These are phyloP conservation scores for Propithecus perrieri DNA, from an alignment of 2,797 vertebrate species.

Conservation along the genomic window DNA sequence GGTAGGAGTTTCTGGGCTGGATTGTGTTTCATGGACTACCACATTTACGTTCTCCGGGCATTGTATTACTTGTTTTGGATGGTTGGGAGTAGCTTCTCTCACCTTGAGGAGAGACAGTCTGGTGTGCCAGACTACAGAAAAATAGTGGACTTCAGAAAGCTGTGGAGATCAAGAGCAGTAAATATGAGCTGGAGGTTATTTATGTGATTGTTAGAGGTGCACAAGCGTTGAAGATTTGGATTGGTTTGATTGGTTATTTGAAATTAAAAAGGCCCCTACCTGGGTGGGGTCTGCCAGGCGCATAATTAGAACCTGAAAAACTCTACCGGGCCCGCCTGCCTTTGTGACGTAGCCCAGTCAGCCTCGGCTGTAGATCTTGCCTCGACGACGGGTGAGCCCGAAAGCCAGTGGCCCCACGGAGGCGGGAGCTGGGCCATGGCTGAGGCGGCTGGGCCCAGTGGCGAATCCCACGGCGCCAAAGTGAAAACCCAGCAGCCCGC, in stretches of 20 bases:
- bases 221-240: neutral
- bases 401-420: neutral
- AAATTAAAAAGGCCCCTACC: neutral
- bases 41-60: neutral
- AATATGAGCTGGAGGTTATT: neutral
- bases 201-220: neutral
- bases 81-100: neutral
- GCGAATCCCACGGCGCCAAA: neutral
- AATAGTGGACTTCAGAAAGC: neutral
- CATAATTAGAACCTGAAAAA: rapidly evolving
- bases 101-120: neutral
- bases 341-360: slow-evolving; percentile 59
- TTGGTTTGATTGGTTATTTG: neutral
- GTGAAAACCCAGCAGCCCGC: neutral
- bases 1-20: rapidly evolving
- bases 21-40: neutral
- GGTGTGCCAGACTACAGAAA: neutral
- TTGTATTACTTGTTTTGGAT: neutral
- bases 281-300: neutral
- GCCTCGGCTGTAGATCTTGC: neutral
- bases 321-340: neutral
- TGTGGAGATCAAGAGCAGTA: neutral
- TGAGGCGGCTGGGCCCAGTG: neutral
- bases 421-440: slow-evolving; percentile 51
- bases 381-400: rapidly evolving